Evolutionary conservation across 2,888 invertebrate species (phyloP).

Genomic region (Scrobipalpa atriplicella): DNA sequence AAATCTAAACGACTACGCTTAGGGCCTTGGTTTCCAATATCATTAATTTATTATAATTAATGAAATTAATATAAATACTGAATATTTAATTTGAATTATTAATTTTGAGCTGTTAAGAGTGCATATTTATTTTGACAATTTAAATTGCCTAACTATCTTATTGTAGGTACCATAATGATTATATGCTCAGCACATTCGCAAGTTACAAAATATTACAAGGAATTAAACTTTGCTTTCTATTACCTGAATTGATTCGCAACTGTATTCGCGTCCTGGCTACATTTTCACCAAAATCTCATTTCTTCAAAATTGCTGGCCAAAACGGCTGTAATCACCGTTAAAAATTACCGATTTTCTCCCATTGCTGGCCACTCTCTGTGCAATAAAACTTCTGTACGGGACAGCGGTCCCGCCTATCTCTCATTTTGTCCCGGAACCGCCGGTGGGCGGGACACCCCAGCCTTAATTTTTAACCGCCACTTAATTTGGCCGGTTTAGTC

Average conservation of each 20-base stretch:
- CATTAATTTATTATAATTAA: background rate
- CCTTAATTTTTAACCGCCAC: constrained; percentile 49
- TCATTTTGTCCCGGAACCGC: constrained; percentile 57
- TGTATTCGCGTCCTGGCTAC: background rate
- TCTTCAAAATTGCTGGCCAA: constrained; percentile 6
- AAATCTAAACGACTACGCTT: background rate
- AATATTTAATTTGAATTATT: too few species aligned
- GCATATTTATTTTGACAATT: too few species aligned
- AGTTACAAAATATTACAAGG: too few species aligned
- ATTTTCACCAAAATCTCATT: background rate
- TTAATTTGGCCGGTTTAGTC: constrained; percentile 38
- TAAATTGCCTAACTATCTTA: too few species aligned
- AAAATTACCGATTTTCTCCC: constrained; percentile 33
- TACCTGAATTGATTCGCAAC: background rate
- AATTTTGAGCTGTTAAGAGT: too few species aligned
- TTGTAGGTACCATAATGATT: too few species aligned
- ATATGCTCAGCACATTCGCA: too few species aligned
- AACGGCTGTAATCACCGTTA: constrained; percentile 27
- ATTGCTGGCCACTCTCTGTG: constrained; percentile 35
- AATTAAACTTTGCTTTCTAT: background rate
- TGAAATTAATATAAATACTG: background rate
- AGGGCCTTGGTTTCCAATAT: background rate
- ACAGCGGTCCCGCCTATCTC: constrained; percentile 61
- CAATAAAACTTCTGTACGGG: constrained; percentile 64
- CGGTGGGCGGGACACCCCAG: constrained; percentile 44